Evolutionary conservation across 2,797 vertebrate genomes (phyloP), one percentile per base, ranked within the genome.

Genomic region (Erithacus rubecula): DNA sequence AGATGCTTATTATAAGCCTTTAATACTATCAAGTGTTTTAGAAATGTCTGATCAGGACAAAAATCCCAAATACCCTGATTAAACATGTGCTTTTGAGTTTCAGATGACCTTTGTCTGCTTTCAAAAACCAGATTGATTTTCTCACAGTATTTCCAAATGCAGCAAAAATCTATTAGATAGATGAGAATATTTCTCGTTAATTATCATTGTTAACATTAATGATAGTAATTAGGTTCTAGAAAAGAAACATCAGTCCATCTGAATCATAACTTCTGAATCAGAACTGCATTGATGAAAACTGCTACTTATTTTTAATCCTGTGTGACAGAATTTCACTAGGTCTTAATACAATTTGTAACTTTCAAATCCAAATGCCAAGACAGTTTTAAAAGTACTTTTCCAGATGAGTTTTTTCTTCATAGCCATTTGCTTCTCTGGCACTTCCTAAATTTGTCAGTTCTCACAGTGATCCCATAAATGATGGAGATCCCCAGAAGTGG

Each of bases 271-370:
- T 65, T 74, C 24, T 47, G 49, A 89, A 93, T 74, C 83, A 87
- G 37, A 69, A 27, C 5, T 41, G 19, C 46, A 26, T 15, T 46
- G 47, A 81, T 75, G 49, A 59, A 65, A 59, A 59, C 8, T 27
- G 15, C 8, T 39, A 21, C 82, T 95, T 78, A 41, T 81, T 87
- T 82, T 89, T 93, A 85, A 94, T 93, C 83, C 32, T 85, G 49
- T 62, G 24, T 68, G 36, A 52, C 80, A 90, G 51, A 44, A 49
- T 90, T 90, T 89, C 63, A 81, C 46, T 27, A 11, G 47, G n/a
- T 52, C 85, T 93, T 86, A 85, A 89, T 63, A 64, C 67, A 85
- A 36, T 58, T 49, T 15, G 5, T 27, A 55, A 67, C 26, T 20
- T 34, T 78, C 44, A 71, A 84, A 56, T 63, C 19, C 37, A 77